Conservation (phyloP, 2,888 invertebrate species). For the Tetramorium bicarinatum region DNA sequence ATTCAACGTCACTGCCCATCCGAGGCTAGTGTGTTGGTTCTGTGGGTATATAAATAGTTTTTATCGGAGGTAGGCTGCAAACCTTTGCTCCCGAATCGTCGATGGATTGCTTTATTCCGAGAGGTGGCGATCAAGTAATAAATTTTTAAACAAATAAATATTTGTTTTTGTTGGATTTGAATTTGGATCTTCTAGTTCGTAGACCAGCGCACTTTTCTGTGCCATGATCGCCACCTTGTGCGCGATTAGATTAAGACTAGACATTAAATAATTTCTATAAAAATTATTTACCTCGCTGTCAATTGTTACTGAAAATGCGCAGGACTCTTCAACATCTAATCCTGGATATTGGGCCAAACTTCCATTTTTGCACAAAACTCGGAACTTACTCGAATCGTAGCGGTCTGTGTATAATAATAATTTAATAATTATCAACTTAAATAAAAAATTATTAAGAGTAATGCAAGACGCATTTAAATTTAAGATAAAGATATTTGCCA, state of each 20-base stretch:
- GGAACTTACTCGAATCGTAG: constrained; percentile 82
- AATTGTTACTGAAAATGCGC: constrained; percentile 88
- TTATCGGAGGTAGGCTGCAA: no score
- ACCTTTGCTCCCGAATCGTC: no score
- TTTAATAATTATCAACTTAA: not conserved
- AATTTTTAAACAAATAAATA: no score
- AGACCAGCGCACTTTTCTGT: no score
- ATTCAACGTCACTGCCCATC: no score
- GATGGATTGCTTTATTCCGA: no score
- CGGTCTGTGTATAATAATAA: constrained; percentile 30
- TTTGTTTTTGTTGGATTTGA: no score
- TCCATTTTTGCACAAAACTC: constrained; percentile 89
- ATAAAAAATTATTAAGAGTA: constrained; percentile 6
- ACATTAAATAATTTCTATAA: not conserved
- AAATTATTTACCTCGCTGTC: constrained; percentile 88
- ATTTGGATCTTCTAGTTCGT: no score
- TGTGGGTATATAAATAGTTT: no score
- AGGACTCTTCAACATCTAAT: constrained; percentile 87
- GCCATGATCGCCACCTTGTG: no score
- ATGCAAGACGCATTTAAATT: not conserved
- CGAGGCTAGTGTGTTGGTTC: no score
- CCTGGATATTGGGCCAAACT: constrained; percentile 87
- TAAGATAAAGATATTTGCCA: not conserved
- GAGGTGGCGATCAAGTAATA: no score
- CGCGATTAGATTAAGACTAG: not conserved